phyloP scores from a whole-genome alignment of 2,113 vertebrate species.

The Murina feae region DNA sequence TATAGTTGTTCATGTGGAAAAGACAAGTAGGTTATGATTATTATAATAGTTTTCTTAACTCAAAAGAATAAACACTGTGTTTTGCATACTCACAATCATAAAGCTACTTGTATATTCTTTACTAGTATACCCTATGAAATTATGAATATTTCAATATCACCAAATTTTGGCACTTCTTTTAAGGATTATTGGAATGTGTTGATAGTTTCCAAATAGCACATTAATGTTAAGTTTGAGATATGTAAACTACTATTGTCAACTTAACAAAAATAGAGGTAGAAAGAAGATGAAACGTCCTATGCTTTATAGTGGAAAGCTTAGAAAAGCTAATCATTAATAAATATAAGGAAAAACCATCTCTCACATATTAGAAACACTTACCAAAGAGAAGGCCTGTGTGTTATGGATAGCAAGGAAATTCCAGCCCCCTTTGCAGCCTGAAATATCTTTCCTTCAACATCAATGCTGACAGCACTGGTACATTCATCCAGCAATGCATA shows the following conservation, averaged over 20 bases:
- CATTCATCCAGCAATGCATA: constrained; percentile 97
- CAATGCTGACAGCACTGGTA: constrained; percentile 98
- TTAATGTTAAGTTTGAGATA: not conserved
- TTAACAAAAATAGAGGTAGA: not conserved
- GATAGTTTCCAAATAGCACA: not conserved
- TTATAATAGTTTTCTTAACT: not conserved
- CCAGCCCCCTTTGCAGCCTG: constrained; percentile 94
- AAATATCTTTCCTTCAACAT: constrained; percentile 99
- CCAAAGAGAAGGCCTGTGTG: constrained; percentile 98
- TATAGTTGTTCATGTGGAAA: not conserved
- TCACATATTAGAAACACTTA: constrained; percentile 73
- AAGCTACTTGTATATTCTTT: not conserved
- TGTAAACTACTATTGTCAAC: not conserved
- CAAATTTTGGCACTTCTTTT: constrained; percentile 4
- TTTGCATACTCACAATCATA: not conserved
- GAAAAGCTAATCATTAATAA: not conserved
- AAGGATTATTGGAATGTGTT: not conserved
- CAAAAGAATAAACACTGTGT: not conserved
- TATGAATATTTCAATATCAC: not conserved
- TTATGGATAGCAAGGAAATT: constrained; percentile 97
- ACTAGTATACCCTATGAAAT: not conserved
- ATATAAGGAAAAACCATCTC: not conserved
- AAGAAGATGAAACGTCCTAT: not conserved
- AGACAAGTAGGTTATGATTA: not conserved
- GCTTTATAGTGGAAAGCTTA: not conserved